Percentiles rank a stretch among this genome's conserved stretches.
Evolutionary conservation across 2,113 vertebrate genomes (phyloP).

Genomic region (Hypomesus transpacificus): DNA sequence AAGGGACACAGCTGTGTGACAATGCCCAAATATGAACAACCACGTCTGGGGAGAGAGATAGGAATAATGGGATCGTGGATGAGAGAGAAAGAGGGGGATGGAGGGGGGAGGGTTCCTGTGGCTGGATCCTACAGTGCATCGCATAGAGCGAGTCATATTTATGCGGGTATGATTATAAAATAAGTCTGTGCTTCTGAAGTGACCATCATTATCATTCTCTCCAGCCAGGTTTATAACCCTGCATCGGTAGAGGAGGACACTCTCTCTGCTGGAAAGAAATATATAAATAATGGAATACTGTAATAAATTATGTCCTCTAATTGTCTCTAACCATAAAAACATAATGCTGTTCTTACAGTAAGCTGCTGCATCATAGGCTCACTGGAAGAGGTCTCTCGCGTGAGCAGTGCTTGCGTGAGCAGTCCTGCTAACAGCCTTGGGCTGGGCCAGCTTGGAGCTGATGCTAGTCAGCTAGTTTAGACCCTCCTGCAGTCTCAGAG

Average conservation of each 20-base stretch:
- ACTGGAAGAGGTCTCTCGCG: background rate
- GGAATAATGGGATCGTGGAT: background rate
- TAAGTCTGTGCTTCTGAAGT: too few species aligned
- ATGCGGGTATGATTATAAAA: too few species aligned
- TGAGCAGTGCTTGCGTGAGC: background rate
- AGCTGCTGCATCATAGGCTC: background rate
- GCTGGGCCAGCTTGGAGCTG: constrained; percentile 24
- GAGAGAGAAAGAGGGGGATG: too few species aligned
- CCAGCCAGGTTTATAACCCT: too few species aligned
- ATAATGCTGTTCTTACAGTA: too few species aligned
- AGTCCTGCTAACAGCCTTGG: constrained; percentile 28
- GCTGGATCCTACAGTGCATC: background rate
- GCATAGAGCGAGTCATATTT: background rate
- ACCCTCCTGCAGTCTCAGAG: constrained; percentile 18
- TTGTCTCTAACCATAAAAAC: background rate
- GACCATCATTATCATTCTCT: too few species aligned
- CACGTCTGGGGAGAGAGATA: background rate
- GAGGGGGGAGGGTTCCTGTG: too few species aligned
- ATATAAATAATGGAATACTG: too few species aligned
- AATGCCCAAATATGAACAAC: background rate
- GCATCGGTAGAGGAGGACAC: too few species aligned
- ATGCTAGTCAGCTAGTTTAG: constrained; percentile 26
- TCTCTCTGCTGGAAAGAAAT: too few species aligned
- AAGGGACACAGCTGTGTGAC: background rate
- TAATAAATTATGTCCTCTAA: constrained; percentile 1